Evolutionary conservation across 2,888 invertebrate genomes (phyloP), one percentile per base, ranked within the genome.

Genomic region (Dichetophora obliterata): DNA sequence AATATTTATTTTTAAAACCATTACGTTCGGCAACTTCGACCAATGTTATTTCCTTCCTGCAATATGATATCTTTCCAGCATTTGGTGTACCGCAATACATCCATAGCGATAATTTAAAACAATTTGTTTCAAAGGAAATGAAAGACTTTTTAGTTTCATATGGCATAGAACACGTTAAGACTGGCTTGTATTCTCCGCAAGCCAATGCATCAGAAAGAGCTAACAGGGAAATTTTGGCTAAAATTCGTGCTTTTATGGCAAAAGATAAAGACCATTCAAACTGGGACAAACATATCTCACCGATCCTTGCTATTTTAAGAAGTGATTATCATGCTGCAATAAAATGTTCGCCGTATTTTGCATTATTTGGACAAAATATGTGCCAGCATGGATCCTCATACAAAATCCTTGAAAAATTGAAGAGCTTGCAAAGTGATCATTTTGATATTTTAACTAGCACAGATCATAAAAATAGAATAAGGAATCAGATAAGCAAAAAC

Each of bases 201-300:
- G 77, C 80, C 0, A 79, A 80, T 37, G 78, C 80, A 16, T 75
- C 76, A 0, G 80, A 80, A 48, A 27, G 79, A 16, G 77, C 65
- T 3, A 78, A 79, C 63, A 8, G 77, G 11, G 76, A 77, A 72
- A 76, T 77, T 5, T 57, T 77, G 4, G 63, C 70, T 3, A 77
- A 75, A 73, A 54, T 79, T 11, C 59, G 77, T 9, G 57, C 14
- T 14, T 75, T 68, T 31, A 24, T 75, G 2, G 16, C 37, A 24
- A 52, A 63, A 4, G 63, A 70, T 43, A 34, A 72, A 14, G 63
- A 78, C 27, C 76, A 78, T 16, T 19, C 27, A n/a, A 37, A 71
- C 5, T 78, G 76, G 78, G 76, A 76, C 43, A 59, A 57, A 3
- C 24, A 22, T 59, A 48, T 48, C 14, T 14, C 48, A 6, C 48